These are phyloP conservation scores for Pampus argenteus DNA, from an alignment of 2,797 vertebrate species.

Conservation along the genomic window DNA sequence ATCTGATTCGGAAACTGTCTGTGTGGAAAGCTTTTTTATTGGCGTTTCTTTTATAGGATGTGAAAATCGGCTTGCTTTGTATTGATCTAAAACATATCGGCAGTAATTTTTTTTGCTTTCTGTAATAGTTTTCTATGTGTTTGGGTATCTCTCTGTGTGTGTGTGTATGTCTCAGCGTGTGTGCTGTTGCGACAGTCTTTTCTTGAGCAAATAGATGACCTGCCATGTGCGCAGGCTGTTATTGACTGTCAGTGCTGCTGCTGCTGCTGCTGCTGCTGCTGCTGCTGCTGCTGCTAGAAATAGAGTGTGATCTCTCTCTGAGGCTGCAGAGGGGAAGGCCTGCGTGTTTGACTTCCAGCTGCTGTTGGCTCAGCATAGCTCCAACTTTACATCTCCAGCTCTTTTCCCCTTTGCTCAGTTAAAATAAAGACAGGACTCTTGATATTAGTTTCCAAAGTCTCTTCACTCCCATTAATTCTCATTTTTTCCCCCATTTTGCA, in stretches of 20 bases:
- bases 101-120: not conserved
- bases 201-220: constrained; percentile 60
- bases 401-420: constrained; percentile 21
- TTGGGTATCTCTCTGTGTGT: not conserved
- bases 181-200: constrained; percentile 29
- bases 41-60: constrained; percentile 29
- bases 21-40: constrained; percentile 30
- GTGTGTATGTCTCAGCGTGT: constrained; percentile 16
- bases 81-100: constrained; percentile 1
- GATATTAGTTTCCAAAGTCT: constrained; percentile 52
- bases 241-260: constrained; percentile 58
- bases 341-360: constrained; percentile 57
- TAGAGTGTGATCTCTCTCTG: constrained; percentile 64
- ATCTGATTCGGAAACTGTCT: constrained; percentile 16
- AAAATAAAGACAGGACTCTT: constrained; percentile 22
- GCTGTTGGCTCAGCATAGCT: constrained; percentile 18
- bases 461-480: constrained; percentile 10
- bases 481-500: constrained; percentile 49
- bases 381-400: constrained; percentile 13
- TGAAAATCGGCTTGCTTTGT: not conserved
- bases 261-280: too few relatives aligned
- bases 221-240: constrained; percentile 60
- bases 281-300: constrained; percentile 58
- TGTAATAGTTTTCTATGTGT: constrained; percentile 7
- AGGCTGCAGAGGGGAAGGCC: constrained; percentile 48